phyloP scores from a whole-genome alignment of 2,888 invertebrate species.

The Micoletzkya japonica region DNA sequence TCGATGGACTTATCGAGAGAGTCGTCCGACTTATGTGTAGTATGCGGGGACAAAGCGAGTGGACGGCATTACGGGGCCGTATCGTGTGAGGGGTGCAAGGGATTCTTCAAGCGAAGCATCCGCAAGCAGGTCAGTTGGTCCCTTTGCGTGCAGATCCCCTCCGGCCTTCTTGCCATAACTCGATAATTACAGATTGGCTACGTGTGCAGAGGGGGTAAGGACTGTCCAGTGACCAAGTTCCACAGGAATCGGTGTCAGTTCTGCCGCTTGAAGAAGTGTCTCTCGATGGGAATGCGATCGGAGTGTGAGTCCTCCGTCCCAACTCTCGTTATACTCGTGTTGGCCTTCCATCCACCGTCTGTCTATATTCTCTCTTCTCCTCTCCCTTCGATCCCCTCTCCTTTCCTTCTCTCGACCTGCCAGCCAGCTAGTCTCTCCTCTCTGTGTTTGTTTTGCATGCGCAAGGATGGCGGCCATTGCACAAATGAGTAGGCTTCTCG shows the following conservation, averaged over 20 bases:
- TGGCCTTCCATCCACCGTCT: too few species aligned
- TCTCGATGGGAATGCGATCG: slow-evolving; percentile 96
- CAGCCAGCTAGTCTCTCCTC: too few species aligned
- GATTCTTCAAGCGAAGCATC: slow-evolving; percentile 93
- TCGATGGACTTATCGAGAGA: slow-evolving; percentile 4
- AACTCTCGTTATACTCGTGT: too few species aligned
- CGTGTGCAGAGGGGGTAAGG: slow-evolving; percentile 90
- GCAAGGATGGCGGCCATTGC: too few species aligned
- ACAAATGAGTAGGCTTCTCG: too few species aligned
- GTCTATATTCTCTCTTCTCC: too few species aligned
- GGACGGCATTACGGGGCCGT: slow-evolving; percentile 61
- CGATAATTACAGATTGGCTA: slow-evolving; percentile 73
- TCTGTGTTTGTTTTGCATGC: background rate
- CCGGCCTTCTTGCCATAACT: background rate
- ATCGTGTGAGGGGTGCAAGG: slow-evolving; percentile 76
- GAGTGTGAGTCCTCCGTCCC: slow-evolving; percentile 78
- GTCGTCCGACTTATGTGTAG: slow-evolving; percentile 15
- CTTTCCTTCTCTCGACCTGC: too few species aligned
- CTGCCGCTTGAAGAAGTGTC: slow-evolving; percentile 94
- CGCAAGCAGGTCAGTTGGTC: slow-evolving; percentile 75
- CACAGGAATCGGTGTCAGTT: slow-evolving; percentile 97
- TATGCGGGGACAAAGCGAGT: slow-evolving; percentile 59
- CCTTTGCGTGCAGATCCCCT: slow-evolving; percentile 52
- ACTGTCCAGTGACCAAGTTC: slow-evolving; percentile 97
- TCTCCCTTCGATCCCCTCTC: too few species aligned